Evolutionary conservation across 2,888 invertebrate species (phyloP), one percentile per base, ranked within the genome.

Genomic region (Mythimna impura): DNA sequence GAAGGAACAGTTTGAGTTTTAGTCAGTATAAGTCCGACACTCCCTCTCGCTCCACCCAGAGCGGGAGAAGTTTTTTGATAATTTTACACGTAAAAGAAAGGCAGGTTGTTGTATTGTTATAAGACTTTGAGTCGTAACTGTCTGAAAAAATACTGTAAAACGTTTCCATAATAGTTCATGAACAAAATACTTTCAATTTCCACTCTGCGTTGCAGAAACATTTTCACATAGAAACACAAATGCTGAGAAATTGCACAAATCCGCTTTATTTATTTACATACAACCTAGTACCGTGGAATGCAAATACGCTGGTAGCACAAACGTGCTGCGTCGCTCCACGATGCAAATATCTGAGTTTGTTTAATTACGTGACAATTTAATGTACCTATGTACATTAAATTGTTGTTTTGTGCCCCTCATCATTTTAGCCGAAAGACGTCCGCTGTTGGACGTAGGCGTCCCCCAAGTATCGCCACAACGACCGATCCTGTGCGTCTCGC

Each of bases 171-270:
- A 2, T 20, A 7, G n/a, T n/a, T 47, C 17, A n/a, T 12, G 6
- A 25, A 25, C 68, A 10, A 52, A 17, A 1, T n/a, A 20, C 50
- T 47, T 66, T 34, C 22, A 10, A 10, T 69, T 25, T 17, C 40
- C 4, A 30, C 14, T 25, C 3, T 10, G 5, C 22, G 14, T 66
- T 67, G 8, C 12, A 61, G 30, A 54, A 77, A 50, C 12, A 61
- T 77, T 78, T 68, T 30, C 73, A 17, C 20, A 10, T 8, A 54
- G 36, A 55, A 52, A 47, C 63, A 54, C 52, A 72, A 79, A 60
- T 47, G 12, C 76, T 79, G 63, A 76, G 79, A 64, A 76, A 79
- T 76, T 36, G 64, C 60, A 36, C 30, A 71, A 75, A 75, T 78
- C 62, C 58, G 63, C 63, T 73, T 76, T 60, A 60, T 40, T n/a